Percentiles rank a stretch among this genome's conserved stretches.
Evolutionary conservation across 2,888 invertebrate genomes (phyloP).

Genomic region (Thelaira solivaga): DNA sequence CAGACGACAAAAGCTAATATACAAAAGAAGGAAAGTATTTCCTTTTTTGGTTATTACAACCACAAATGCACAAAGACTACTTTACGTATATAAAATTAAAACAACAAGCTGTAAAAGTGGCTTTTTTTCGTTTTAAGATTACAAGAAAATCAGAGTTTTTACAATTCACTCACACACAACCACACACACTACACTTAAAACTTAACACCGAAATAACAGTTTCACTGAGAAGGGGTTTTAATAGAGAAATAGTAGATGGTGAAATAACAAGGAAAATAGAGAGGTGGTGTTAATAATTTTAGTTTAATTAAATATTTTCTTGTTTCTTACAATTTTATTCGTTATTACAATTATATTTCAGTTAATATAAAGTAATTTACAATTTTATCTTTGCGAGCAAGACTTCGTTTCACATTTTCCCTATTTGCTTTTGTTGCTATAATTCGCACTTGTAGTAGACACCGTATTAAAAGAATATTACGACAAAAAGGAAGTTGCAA

Average conservation of each 20-base stretch:
- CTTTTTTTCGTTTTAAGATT: conserved; percentile 12
- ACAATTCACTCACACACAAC: conserved; percentile 16
- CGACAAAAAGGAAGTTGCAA: conserved; percentile 62
- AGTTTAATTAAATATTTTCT: not conserved
- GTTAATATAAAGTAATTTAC: not conserved
- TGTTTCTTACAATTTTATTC: not conserved
- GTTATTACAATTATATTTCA: not conserved
- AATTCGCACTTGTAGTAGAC: conserved; percentile 73
- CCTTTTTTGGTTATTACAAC: not conserved
- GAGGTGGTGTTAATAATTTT: conserved; percentile 15
- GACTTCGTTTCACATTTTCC: conserved; percentile 64
- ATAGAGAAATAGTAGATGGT: not conserved
- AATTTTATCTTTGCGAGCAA: conserved; percentile 56
- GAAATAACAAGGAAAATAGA: conserved; percentile 10
- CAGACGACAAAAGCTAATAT: not conserved
- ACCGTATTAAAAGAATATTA: conserved; percentile 64
- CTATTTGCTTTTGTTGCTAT: conserved; percentile 66
- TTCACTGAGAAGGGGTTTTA: not conserved
- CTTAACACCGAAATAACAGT: conserved; percentile 16
- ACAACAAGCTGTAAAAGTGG: not conserved
- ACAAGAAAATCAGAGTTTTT: conserved; percentile 38
- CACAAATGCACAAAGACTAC: not conserved
- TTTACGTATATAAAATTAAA: not conserved
- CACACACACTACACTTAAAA: not conserved
- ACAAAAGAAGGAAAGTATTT: not conserved